Base-by-base conservation (phyloP, 2,113 vertebrate genomes). In the Dasyornis broadbenti region DNA sequence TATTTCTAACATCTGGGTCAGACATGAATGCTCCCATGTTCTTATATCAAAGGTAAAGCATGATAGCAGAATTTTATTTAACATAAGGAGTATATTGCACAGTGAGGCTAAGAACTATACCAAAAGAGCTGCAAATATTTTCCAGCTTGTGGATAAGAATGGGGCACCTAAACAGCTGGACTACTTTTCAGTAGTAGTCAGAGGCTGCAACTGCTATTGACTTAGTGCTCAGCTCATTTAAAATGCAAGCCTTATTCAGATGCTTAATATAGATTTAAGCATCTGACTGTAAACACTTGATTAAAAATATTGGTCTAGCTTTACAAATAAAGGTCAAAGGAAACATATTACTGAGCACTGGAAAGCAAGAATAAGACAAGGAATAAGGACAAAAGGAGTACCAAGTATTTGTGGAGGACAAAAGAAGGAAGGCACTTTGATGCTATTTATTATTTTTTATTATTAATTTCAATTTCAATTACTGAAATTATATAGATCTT, bases 291-390 rank as follows among this genome's bases (percentile, higher is more conserved):
- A 96, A 95, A 96, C 89, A 95, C 76, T 76, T 94, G 93, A 96
- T 95, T 96, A 96, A 94, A 96, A 95, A 93, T 93, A 96, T 93
- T 96, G 94, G 93, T 69, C 92, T 84, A 57, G 40, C 76, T 94
- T 94, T 83, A 72, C 64, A 92, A 92, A 93, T 68, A 95, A 92
- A 96, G 90, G 94, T 95, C 90, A 94, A 86, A 92, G 13, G 69
- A 95, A 96, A 89, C 63, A 56, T 33, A 71, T 83, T 92, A 92
- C 71, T 53, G 52, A 83, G 61, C 37, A 23, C 40, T 76, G 30
- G 72, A 93, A 93, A 86, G 56, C 20, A 78, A 57, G 37, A 64
- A 5, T 50, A 63, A 88, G 61, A 65, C 11, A 68, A 78, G 23
- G 44, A 81, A 80, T 65, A 66, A 63, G 89, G 60, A 83, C 40